phyloP scores from a whole-genome alignment of 2,888 invertebrate species.

The Herminia tarsipennalis region DNA sequence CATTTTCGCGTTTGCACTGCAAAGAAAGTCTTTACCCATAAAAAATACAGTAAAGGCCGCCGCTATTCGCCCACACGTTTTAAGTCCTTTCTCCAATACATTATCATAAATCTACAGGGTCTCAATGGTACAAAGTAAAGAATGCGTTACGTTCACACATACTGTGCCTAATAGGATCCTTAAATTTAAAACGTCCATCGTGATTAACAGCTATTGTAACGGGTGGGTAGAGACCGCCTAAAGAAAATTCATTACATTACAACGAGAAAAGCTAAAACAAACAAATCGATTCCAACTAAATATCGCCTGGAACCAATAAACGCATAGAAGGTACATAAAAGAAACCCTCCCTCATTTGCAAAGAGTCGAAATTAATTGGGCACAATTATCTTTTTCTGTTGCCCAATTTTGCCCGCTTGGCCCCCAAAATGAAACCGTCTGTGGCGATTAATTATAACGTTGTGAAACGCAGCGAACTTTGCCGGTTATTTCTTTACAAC shows the following conservation, averaged over 20 bases:
- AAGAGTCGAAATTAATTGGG: constrained; percentile 79
- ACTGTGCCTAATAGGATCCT: constrained; percentile 17
- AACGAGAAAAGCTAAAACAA: constrained; percentile 60
- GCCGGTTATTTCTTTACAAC: constrained; percentile 32
- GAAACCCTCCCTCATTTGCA: constrained; percentile 70
- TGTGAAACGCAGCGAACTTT: constrained; percentile 61
- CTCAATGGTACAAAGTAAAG: neutral
- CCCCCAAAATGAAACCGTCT: constrained; percentile 66
- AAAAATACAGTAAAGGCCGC: no score
- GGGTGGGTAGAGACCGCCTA: constrained; percentile 34
- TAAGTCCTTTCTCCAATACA: no score
- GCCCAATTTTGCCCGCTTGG: constrained; percentile 24
- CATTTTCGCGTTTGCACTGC: no score
- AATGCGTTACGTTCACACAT: constrained; percentile 3
- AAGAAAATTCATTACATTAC: constrained; percentile 61
- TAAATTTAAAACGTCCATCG: constrained; percentile 35
- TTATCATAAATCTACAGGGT: neutral
- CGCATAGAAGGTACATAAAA: constrained; percentile 54
- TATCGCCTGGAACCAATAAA: constrained; percentile 68
- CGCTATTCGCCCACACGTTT: no score
- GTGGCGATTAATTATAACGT: constrained; percentile 71
- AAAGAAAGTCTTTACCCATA: no score
- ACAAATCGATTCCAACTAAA: constrained; percentile 63
- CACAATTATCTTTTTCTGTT: constrained; percentile 82
- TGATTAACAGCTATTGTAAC: constrained; percentile 36